Evolutionary conservation across 37 sponge, comb jelly and placozoan species (phyloP).

Genomic region (Cladorhizidae sp.): DNA sequence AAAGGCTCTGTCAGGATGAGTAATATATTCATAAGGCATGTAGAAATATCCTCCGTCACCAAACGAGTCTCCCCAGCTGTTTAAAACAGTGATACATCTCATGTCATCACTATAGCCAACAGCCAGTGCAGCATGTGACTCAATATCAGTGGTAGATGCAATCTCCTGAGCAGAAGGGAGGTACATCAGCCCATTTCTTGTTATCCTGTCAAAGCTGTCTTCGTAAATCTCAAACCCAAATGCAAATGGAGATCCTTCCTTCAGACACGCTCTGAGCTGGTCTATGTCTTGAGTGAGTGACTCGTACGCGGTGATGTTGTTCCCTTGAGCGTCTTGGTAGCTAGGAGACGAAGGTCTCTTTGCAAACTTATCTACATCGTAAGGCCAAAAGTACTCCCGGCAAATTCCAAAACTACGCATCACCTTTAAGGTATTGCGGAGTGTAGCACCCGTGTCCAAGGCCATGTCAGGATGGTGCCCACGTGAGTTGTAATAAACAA

Average conservation of each 20-base stretch:
- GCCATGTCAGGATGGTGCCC: background rate
- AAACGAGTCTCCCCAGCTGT: too few species aligned
- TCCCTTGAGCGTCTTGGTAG: constrained; percentile 1
- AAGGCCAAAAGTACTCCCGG: constrained; percentile 8
- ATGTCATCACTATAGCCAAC: too few species aligned
- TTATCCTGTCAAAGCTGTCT: background rate
- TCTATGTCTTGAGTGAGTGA: background rate
- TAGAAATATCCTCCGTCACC: too few species aligned
- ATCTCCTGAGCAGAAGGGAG: too few species aligned
- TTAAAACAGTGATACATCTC: too few species aligned
- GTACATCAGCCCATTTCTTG: too few species aligned
- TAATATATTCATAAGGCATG: too few species aligned
- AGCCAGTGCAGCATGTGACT: too few species aligned
- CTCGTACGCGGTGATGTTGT: constrained; percentile 5
- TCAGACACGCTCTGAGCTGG: too few species aligned
- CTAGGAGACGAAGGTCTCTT: background rate
- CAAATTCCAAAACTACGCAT: constrained; percentile 5
- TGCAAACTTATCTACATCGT: background rate
- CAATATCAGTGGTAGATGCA: too few species aligned
- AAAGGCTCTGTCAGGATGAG: too few species aligned
- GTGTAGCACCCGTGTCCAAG: background rate
- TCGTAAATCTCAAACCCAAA: constrained; percentile 8
- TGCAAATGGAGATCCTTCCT: background rate
- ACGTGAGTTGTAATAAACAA: constrained; percentile 20
- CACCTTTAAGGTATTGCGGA: constrained; percentile 5